Evolutionary conservation across 2,797 vertebrate species (phyloP), one percentile per base, ranked within the genome.

Genomic region (Kryptolebias ocellatus): DNA sequence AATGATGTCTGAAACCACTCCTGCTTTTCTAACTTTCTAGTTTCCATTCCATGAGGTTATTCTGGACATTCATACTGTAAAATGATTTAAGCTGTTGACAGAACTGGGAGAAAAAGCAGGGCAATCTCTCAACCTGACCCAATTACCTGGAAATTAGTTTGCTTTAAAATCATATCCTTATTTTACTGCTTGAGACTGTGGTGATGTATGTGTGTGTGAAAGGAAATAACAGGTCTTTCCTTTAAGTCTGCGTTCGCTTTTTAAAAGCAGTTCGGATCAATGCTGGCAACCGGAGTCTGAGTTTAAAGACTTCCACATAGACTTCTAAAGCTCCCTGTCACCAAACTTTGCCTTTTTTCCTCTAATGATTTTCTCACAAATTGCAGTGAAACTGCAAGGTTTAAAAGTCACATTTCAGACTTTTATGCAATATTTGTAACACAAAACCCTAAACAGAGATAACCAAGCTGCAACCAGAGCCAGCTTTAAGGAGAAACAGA

Each of bases 111-210:
- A 51, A 2, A 60, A 50, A 34, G 62, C 57, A 29, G 60, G 17
- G 29, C 53, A 37, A 64, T 63, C 44, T 70, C 18, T 45, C 9
- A 42, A 51, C 27, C 61, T 81, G 76, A 81, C 70, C 79, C 55
- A 61, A 82, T 83, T 84, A 82, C 74, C 83, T 80, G 70, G 60
- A 78, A 75, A 80, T 65, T 15, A 31, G 31, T 75, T 76, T 71
- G 31, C 45, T 31, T 63, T 54, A 72, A 74, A 59, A 51, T 61
- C 28, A 58, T 28, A 61, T 54, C 4, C 12, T 28, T 42, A n/a
- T 56, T 71, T 64, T 59, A 65, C 63, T 62, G 12, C 37, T 31
- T 20, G 12, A 47, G 8, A 72, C 37, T 73, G 46, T 24, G 20
- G 20, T 24, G 20, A 24, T 24, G 20, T 45, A 51, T 56, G 64